Conservation (phyloP, 2,888 invertebrate genomes). For the Calliphora vomitoria region DNA sequence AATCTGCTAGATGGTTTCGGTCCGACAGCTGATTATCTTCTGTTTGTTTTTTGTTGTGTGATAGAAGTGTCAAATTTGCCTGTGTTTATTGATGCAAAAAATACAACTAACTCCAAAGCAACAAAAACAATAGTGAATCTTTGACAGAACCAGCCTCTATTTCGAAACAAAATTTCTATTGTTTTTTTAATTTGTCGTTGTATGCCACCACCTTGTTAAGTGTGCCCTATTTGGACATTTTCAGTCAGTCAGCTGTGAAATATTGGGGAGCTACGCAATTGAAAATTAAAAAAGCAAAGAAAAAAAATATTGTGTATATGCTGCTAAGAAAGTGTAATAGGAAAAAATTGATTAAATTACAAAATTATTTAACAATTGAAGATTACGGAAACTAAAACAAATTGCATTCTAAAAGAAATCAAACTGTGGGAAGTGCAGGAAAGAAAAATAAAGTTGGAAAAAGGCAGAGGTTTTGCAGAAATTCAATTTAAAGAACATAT, state of each 20-base stretch:
- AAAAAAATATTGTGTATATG: constrained; percentile 35
- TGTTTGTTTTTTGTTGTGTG: no score
- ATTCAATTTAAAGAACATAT: no score
- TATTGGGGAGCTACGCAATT: constrained; percentile 60
- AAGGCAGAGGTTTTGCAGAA: no score
- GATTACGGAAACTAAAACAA: constrained; percentile 6
- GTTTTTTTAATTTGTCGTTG: no score
- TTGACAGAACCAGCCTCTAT: no score
- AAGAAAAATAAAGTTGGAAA: background rate
- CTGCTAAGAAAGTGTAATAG: constrained; percentile 29
- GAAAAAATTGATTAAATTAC: constrained; percentile 41
- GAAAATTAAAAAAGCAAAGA: constrained; percentile 13
- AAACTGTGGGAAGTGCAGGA: background rate
- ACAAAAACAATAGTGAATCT: no score
- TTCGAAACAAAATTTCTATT: no score
- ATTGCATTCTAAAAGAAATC: background rate
- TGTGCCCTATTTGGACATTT: background rate
- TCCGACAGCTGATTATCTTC: no score
- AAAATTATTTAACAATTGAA: constrained; percentile 20
- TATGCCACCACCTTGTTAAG: background rate
- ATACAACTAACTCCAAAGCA: no score
- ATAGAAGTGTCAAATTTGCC: no score
- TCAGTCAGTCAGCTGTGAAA: constrained; percentile 47
- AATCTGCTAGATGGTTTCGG: no score
- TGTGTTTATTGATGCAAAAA: no score